Evolutionary conservation across 1,140 invertebrate species (phyloP), one percentile per base, ranked within the genome.

Genomic region (Asbolus verrucosus): DNA sequence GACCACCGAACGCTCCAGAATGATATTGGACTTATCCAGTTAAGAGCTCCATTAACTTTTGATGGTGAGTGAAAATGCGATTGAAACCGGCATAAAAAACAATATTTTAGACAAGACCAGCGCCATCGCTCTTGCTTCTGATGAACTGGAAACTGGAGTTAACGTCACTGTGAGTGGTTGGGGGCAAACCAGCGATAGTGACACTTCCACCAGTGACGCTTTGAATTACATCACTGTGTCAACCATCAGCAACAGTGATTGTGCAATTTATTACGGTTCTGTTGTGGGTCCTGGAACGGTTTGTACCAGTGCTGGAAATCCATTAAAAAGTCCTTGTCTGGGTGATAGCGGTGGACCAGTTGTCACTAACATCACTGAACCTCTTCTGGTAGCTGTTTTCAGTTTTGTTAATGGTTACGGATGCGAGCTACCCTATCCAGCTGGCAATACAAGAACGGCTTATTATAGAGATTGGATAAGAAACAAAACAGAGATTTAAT

Each of bases 401-500:
- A 54, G 46, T 54, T 54, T 54, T 54, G n/a, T 54, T 6, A 54
- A 14, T 54, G 46, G 19, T 13, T 11, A 13, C 6, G 46, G 21
- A n/a, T 54, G 46, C 21, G 46, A 27, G 11, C 5, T 5, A 2
- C 9, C 24, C 5, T 54, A 54, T 54, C 46, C 46, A 13, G 19
- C 46, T 0, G 21, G 46, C 24, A 11, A 27, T 27, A 54, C 46
- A 54, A 24, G 46, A 6, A 27, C 21, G 2, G 46, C 46, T n/a
- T 54, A 24, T 11, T 54, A 54, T 13, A 54, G 46, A 14, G 46
- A 54, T 4, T 54, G 46, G 46, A 54, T 54, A n/a, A 54, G 9
- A 24, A 8, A 27, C 15, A 54, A 54, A 54, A 54, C 46, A 1
- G 46, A 21, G 4, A 14, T 54, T 27, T 54, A 14, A 54, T 30